These are phyloP conservation scores for Wasmannia auropunctata DNA, from an alignment of 1,140 invertebrate genomes.

Conservation along the genomic window DNA sequence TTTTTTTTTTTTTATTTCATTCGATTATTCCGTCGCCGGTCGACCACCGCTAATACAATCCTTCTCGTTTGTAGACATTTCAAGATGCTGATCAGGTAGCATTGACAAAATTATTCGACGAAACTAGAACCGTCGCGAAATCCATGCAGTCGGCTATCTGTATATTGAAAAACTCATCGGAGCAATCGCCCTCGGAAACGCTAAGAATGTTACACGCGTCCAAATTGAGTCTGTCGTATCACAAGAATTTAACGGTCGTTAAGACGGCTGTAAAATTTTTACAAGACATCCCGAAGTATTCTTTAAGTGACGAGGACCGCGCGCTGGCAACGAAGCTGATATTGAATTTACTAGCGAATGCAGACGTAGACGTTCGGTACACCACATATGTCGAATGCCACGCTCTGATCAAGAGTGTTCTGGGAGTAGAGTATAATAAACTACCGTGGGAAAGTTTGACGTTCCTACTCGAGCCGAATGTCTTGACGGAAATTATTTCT, in stretches of 20 bases:
- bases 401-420: constrained; percentile 76
- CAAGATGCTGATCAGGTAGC: constrained; percentile 67
- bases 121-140: constrained; percentile 73
- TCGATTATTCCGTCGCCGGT: background rate
- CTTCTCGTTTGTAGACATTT: constrained; percentile 73
- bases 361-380: constrained; percentile 78
- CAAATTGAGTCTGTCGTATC: constrained; percentile 77
- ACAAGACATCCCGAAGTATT: constrained; percentile 67
- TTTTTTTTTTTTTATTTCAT: background rate
- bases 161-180: constrained; percentile 69
- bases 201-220: constrained; percentile 76
- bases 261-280: constrained; percentile 70
- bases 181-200: constrained; percentile 60
- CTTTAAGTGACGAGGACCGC: constrained; percentile 68
- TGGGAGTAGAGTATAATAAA: constrained; percentile 82
- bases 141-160: constrained; percentile 80
- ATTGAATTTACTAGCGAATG: constrained; percentile 77
- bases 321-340: constrained; percentile 75
- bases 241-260: constrained; percentile 78
- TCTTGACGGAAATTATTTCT: constrained; percentile 88
- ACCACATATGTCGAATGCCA: constrained; percentile 83
- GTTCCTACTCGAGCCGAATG: constrained; percentile 86
- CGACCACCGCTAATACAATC: background rate
- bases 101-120: constrained; percentile 75
- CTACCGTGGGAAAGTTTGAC: constrained; percentile 80